Evolutionary conservation across 2,797 vertebrate genomes (phyloP), one percentile per base, ranked within the genome.

Genomic region (Molossus molossus): DNA sequence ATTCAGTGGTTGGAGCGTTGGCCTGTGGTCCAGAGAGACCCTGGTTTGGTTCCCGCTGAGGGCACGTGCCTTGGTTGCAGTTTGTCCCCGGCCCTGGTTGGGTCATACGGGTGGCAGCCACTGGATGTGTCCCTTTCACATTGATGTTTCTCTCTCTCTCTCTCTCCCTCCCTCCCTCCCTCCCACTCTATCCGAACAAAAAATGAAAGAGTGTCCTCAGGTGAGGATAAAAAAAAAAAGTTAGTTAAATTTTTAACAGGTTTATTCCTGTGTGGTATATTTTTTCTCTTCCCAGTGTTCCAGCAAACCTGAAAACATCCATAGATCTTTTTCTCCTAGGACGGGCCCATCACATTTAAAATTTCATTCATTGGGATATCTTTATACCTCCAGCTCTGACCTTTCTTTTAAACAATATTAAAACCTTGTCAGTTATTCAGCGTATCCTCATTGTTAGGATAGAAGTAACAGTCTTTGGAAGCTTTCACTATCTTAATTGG

Each of bases 161-260:
- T 33, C 33, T 33, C 33, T 33, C 33, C 33, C 33, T 33, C 33
- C 33, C 33, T 33, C 33, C 33, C 33, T 33, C 33, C 33, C 33
- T 33, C 33, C 33, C 3, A 33, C 33, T 33, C 33, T 33, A 33
- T 33, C 33, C 3, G 33, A 33, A 33, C 33, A 33, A 33, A 33
- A 33, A 33, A 33, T 33, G 33, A 33, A 33, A 33, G 33, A 33
- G 33, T 33, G 33, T 33, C 33, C 33, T 33, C 33, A 3, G 3
- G 33, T 33, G 33, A 33, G 33, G 33, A 33, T 33, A 33, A 33
- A 33, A 33, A 33, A 33, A 33, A 76, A n/a, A 82, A 82, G 14
- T 86, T 91, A 69, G 67, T 91, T 89, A 60, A 48, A 70, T 62
- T 82, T 86, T 86, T 86, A 80, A 53, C 5, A 65, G 48, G 21